Base-by-base conservation (phyloP, 2,888 invertebrate species). In the Eumacrocentrus americanus region DNA sequence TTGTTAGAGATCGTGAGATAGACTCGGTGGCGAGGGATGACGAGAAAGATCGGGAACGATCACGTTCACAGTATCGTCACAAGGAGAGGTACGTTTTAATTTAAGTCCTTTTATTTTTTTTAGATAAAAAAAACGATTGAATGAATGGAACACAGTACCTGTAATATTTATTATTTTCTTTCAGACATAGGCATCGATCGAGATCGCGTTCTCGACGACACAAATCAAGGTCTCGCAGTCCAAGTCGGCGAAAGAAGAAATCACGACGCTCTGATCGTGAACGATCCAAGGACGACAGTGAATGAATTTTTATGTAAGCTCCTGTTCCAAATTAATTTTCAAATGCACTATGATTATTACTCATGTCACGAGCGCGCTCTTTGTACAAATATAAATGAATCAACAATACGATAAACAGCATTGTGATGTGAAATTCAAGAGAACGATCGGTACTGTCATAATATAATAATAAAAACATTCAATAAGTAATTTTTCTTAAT, bases 201-300 rank as follows among this genome's bases (percentile, higher is more conserved):
- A 82, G 84, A 25, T 84, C 84, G 34, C 83, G 84, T 57, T 81
- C 82, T 35, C 84, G 86, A 2, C 83, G 90, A 58, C 90, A 90
- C 78, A 89, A 89, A 75, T 89, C 90, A 1, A 83, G 89, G 46
- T 89, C 89, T 3, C 85, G 89, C 29, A 89, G 89, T 71, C 90
- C 89, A 44, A 86, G 88, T 61, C 86, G 88, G 63, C 83, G 88
- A 54, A 89, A 89, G 81, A 89, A 89, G 82, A 85, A 86, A 77
- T 84, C 85, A 12, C 88, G 92, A 72, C 88, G 91, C 37, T 89
- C 91, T 68, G 88, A 89, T 56, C 72, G 80, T 12, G 81, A 81
- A 66, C 74, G 80, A 29, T 81, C 81, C 46, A 88, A 89, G 65
- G 91, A 91, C 62, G 91, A 91, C 37, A 88, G 88, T 48, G 88